Conservation (phyloP, 2,113 vertebrate genomes). For the Bubo scandiacus region DNA sequence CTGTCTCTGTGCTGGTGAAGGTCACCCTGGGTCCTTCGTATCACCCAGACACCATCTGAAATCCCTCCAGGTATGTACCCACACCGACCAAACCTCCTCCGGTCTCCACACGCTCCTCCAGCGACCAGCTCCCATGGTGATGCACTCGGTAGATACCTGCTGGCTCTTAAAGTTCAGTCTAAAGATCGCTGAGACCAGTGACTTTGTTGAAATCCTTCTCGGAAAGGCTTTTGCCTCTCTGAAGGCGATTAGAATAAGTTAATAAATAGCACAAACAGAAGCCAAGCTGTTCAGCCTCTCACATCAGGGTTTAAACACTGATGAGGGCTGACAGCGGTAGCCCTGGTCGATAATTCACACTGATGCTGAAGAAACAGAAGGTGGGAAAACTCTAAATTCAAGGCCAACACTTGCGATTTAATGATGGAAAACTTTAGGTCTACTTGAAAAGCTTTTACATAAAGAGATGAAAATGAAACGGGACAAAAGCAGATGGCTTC, state of each 20-base stretch:
- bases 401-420: background rate
- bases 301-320: background rate
- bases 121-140: accelerated
- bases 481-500: conserved; percentile 11
- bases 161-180: background rate
- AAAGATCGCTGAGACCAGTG: background rate
- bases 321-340: background rate
- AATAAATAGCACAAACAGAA: background rate
- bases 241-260: background rate
- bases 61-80: background rate
- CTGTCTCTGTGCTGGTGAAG: background rate
- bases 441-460: background rate
- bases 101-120: accelerated
- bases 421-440: conserved; percentile 16
- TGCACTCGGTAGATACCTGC: background rate
- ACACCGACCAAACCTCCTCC: background rate
- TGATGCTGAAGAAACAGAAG: background rate
- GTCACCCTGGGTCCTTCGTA: background rate
- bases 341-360: background rate
- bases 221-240: background rate
- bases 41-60: background rate
- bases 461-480: background rate
- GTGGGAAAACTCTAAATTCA: background rate
- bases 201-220: background rate
- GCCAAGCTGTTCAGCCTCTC: background rate